Conservation (phyloP, 2,797 vertebrate genomes). For the Smutsia temminckii region DNA sequence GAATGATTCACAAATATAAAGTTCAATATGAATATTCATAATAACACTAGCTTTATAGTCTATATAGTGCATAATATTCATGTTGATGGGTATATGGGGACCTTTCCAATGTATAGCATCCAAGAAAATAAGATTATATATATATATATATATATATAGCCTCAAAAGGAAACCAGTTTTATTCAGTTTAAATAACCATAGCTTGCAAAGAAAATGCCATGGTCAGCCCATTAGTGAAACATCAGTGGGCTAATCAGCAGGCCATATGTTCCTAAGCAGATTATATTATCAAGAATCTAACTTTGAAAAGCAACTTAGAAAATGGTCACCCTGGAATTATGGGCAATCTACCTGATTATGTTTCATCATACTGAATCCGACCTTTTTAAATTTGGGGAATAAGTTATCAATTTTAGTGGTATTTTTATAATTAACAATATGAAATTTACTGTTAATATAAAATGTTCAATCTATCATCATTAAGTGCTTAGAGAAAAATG, state of each 20-base stretch:
- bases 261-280: not conserved
- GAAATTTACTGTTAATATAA: not conserved
- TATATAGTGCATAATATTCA: not conserved
- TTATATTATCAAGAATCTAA: not conserved
- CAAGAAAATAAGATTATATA: not conserved
- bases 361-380: not conserved
- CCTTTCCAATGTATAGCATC: not conserved
- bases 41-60: not conserved
- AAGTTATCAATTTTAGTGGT: not conserved
- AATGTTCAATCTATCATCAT: not conserved
- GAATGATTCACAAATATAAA: not conserved
- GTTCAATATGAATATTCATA: slow-evolving; percentile 6
- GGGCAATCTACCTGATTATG: not conserved
- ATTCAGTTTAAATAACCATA: slow-evolving; percentile 5
- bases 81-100: not conserved
- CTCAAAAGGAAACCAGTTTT: not conserved
- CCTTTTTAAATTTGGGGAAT: not conserved
- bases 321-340: not conserved
- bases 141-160: not conserved
- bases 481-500: not conserved
- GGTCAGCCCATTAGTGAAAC: not conserved
- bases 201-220: not conserved
- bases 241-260: not conserved
- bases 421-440: slow-evolving; percentile 1
- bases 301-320: not conserved